Evolutionary conservation across 2,888 invertebrate genomes (phyloP).

Genomic region (Spodoptera picta): DNA sequence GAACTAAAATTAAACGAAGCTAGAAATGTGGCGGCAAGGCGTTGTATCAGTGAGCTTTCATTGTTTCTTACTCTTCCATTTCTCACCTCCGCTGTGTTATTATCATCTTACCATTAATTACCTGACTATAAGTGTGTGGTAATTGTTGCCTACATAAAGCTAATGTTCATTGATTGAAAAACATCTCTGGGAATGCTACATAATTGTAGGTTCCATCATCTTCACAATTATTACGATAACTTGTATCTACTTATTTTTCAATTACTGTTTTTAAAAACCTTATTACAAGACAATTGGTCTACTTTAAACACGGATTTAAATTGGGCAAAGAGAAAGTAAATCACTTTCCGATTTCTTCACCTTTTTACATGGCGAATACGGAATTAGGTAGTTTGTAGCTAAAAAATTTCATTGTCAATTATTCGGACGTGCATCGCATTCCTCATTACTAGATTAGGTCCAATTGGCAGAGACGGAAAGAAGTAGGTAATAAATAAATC

Average conservation of each 20-base stretch:
- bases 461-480: constrained; percentile 7
- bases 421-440: constrained; percentile 40
- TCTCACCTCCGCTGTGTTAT: constrained; percentile 40
- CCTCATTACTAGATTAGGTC: constrained; percentile 32
- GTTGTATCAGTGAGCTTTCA: constrained; percentile 54
- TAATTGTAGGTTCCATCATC: constrained; percentile 21
- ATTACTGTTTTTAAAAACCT: constrained; percentile 6
- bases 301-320: constrained; percentile 16
- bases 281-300: constrained; percentile 1
- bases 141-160: constrained; percentile 23
- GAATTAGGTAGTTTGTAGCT: constrained; percentile 30
- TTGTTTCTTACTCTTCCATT: constrained; percentile 48
- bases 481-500: constrained; percentile 6
- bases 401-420: constrained; percentile 32
- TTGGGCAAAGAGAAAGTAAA: constrained; percentile 45
- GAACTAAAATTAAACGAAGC: constrained; percentile 4
- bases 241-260: constrained; percentile 12
- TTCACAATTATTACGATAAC: constrained; percentile 18
- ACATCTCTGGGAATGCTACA: constrained; percentile 14
- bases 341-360: constrained; percentile 41
- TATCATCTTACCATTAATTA: constrained; percentile 53
- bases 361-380: constrained; percentile 25
- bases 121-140: constrained; percentile 19
- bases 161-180: constrained; percentile 44
- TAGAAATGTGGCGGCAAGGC: constrained; percentile 43